Evolutionary conservation across 1,140 invertebrate species (phyloP), one percentile per base, ranked within the genome.

Genomic region (Cyclina sinensis): DNA sequence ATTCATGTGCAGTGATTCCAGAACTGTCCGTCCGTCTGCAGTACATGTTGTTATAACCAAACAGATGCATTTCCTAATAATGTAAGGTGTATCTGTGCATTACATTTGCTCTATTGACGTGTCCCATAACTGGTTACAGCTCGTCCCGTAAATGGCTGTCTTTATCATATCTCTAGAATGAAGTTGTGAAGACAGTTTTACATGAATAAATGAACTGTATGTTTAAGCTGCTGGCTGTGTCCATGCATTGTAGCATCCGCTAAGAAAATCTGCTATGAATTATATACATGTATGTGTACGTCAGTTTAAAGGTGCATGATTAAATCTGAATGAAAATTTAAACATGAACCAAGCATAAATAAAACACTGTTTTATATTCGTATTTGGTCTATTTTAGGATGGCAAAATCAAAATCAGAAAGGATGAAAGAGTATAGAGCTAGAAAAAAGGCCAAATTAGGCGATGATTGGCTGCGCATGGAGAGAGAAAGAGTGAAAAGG

Each of bases 401-500:
- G 82, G 68, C 82, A 1, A 84, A 84, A 21, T 37, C 68, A 37
- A 70, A 84, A 24, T 1, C 82, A 37, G 57, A 84, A 30, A 27
- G 82, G 30, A 70, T 73, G 51, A 74, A 73, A 39, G 82, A 84
- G n/a, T 84, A 84, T 30, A 46, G 37, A 35, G 65, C 4, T 16
- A 48, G 65, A 27, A 84, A 73, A 24, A 84, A 84, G 51, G 82
- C 62, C 37, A 0, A 11, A 30, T 54, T 84, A 14, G 82, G 82
- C 18, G 51, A 84, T 54, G 82, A 84, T 39, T 84, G 82, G 82
- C 68, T 84, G 9, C 39, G 24, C 37, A 30, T 27, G 54, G 68
- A 84, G 43, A 51, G 54, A 11, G 0, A 14, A n/a, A 0, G 43
- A 1, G 82, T 84, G 4, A 73, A 73, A 57, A 57, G 62, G 18